phyloP scores from a whole-genome alignment of 2,888 invertebrate genomes.

The Branchipolynoe longqiensis region DNA sequence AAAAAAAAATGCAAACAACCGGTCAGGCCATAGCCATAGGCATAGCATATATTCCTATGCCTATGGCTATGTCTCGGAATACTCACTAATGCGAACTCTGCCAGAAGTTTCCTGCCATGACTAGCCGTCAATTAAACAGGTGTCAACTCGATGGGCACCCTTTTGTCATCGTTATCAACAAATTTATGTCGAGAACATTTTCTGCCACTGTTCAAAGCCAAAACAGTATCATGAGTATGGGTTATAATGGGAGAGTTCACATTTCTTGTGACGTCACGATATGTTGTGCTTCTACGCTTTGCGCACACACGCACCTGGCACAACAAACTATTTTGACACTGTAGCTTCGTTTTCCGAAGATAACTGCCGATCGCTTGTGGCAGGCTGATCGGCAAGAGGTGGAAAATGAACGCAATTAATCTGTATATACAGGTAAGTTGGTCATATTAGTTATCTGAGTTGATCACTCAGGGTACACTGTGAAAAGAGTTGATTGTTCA shows the following conservation, averaged over 20 bases:
- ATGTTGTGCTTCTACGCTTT: background rate
- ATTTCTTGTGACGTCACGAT: conserved; percentile 27
- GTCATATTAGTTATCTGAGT: background rate
- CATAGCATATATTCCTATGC: too few species aligned
- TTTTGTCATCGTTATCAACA: background rate
- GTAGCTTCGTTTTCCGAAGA: conserved; percentile 26
- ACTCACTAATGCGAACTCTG: conserved; percentile 67
- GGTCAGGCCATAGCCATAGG: too few species aligned
- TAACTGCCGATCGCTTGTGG: conserved; percentile 19
- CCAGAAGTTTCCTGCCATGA: conserved; percentile 67
- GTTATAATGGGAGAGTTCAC: conserved; percentile 5
- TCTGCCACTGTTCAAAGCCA: background rate
- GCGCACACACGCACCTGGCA: conserved; percentile 48
- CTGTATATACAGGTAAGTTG: conserved; percentile 42
- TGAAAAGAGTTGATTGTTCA: background rate
- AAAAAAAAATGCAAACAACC: too few species aligned
- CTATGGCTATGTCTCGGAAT: background rate
- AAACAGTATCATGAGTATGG: background rate
- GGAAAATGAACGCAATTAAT: conserved; percentile 36
- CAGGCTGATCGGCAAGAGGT: conserved; percentile 16
- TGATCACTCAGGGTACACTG: background rate
- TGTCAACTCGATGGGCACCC: background rate
- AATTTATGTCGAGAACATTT: background rate
- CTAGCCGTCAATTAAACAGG: background rate
- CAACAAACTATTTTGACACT: conserved; percentile 47